phyloP scores from a whole-genome alignment of 2,113 vertebrate genomes.

The Dolichotis patagonum region DNA sequence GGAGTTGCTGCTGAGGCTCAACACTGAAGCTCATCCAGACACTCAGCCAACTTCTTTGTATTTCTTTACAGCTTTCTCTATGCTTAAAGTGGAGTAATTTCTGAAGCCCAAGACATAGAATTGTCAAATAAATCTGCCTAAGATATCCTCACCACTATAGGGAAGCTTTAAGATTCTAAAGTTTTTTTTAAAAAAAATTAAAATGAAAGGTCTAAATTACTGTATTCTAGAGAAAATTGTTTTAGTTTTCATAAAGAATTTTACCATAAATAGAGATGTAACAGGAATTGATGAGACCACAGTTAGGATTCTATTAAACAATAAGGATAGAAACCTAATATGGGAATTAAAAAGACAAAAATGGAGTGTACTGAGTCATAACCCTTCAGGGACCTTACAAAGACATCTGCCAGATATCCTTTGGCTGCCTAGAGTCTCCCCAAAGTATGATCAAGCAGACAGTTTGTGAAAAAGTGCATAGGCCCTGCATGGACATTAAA shows the following conservation, averaged over 20 bases:
- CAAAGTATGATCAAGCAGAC: background rate
- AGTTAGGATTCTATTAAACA: background rate
- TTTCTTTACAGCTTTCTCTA: slow-evolving; percentile 6
- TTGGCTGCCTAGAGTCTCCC: background rate
- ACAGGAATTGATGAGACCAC: background rate
- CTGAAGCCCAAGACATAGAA: background rate
- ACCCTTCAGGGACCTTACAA: background rate
- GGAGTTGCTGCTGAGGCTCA: background rate
- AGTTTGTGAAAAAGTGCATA: background rate
- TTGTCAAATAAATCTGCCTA: background rate
- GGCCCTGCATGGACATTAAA: background rate
- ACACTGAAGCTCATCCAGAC: background rate
- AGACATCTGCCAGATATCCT: background rate
- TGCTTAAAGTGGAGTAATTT: background rate
- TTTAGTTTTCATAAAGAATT: background rate
- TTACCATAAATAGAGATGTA: background rate
- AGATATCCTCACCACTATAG: background rate
- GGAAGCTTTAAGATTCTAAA: background rate
- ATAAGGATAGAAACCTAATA: background rate
- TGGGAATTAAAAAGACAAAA: background rate
- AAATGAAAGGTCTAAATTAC: background rate
- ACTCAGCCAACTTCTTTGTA: background rate
- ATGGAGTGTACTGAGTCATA: background rate
- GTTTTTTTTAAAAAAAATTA: background rate
- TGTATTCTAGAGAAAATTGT: background rate